Evolutionary conservation across 2,113 vertebrate species (phyloP).

Genomic region (Syrrhaptes paradoxus): DNA sequence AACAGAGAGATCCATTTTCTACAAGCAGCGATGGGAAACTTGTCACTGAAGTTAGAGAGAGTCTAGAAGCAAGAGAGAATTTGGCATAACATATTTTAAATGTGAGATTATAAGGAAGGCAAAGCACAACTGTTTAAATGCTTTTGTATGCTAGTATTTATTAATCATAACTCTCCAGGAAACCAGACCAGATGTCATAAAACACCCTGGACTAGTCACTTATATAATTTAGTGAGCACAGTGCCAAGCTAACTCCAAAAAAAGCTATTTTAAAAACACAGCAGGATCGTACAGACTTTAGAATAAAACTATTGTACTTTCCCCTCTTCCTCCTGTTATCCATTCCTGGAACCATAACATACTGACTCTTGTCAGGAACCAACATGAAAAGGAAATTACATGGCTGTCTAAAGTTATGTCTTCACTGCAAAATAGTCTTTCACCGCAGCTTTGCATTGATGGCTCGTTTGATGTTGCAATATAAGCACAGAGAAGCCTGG

Average conservation of each 20-base stretch:
- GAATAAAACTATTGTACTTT: slow-evolving; percentile 31
- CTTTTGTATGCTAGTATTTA: slow-evolving; percentile 8
- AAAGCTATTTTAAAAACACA: slow-evolving; percentile 29
- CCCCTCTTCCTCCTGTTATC: neutral
- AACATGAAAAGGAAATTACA: slow-evolving; percentile 58
- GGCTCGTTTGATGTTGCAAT: neutral
- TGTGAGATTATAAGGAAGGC: neutral
- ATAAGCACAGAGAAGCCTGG: neutral
- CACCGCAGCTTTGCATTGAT: slow-evolving; percentile 43
- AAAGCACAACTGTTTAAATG: slow-evolving; percentile 11
- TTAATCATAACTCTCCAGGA: slow-evolving; percentile 8
- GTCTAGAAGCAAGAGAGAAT: neutral
- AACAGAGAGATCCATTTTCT: neutral
- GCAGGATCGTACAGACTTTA: neutral
- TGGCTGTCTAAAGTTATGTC: slow-evolving; percentile 61
- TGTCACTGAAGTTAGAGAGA: neutral
- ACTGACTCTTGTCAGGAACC: slow-evolving; percentile 53
- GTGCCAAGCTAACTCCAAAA: neutral
- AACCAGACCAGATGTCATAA: neutral
- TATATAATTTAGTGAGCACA: neutral
- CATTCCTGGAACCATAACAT: slow-evolving; percentile 41
- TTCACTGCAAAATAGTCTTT: slow-evolving; percentile 44
- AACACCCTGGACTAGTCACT: slow-evolving; percentile 4
- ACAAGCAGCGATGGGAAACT: neutral
- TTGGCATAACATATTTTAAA: neutral